A percentile compares a stretch with the other conserved stretches of the same genome.
These are phyloP conservation scores for Smutsia gigantea DNA, from an alignment of 2,797 vertebrate genomes.

Conservation along the genomic window DNA sequence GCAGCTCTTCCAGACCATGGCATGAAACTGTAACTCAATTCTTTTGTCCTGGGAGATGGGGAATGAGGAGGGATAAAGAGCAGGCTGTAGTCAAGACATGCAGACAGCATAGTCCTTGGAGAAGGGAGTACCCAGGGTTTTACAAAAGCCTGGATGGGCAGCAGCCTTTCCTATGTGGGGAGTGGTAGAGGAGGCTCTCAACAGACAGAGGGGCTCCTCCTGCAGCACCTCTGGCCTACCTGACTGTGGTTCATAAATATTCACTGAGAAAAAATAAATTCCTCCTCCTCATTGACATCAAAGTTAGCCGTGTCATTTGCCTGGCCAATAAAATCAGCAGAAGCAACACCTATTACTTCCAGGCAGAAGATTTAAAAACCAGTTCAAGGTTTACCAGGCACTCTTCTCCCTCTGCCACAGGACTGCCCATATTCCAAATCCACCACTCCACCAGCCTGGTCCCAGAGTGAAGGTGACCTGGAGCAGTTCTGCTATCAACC, in stretches of 20 bases:
- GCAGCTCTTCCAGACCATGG: background rate
- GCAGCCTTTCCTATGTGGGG: background rate
- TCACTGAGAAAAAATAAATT: background rate
- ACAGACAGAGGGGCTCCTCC: background rate
- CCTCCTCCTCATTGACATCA: background rate
- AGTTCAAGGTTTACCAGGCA: background rate
- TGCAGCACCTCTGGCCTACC: background rate
- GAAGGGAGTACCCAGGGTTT: background rate
- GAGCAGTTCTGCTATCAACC: background rate
- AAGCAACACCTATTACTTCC: background rate
- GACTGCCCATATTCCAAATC: background rate
- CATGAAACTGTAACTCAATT: background rate
- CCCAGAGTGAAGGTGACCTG: background rate
- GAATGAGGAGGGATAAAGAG: background rate
- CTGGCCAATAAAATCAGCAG: background rate
- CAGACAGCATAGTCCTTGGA: background rate
- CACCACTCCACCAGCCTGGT: background rate
- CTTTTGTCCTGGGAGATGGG: background rate
- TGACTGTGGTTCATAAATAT: background rate
- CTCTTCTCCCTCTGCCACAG: background rate
- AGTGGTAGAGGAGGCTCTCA: background rate
- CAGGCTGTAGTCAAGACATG: rapidly evolving
- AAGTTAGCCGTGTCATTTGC: background rate
- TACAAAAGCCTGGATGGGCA: background rate
- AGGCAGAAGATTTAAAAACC: background rate